Conservation (phyloP, 2,113 vertebrate genomes). For the Pyrgilauda ruficollis region DNA sequence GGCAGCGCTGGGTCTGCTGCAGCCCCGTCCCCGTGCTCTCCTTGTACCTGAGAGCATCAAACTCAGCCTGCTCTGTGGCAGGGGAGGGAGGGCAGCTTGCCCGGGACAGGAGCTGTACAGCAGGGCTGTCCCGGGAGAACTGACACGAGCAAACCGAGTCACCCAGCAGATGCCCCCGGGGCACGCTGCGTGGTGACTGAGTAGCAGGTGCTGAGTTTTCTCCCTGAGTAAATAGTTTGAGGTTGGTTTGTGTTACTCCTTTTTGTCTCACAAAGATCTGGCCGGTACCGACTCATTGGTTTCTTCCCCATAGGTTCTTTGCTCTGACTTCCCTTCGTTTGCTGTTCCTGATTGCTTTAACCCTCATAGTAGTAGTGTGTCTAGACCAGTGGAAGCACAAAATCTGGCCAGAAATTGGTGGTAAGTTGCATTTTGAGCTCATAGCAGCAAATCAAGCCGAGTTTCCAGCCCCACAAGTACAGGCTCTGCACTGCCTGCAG, state of each 20-base stretch:
- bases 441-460: neutral
- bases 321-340: constrained; percentile 88
- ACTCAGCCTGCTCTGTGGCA: neutral
- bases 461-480: neutral
- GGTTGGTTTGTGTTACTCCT: neutral
- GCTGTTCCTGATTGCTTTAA: constrained; percentile 84
- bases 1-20: neutral
- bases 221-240: rapidly evolving
- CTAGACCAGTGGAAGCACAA: constrained; percentile 89
- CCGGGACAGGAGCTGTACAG: neutral
- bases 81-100: neutral
- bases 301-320: constrained; percentile 81
- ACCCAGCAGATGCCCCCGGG: neutral
- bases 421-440: constrained; percentile 65
- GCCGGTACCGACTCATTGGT: rapidly evolving
- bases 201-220: neutral
- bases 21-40: rapidly evolving
- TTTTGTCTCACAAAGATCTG: rapidly evolving
- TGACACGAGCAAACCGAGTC: too few species aligned
- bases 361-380: constrained; percentile 80
- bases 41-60: neutral
- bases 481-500: neutral
- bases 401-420: constrained; percentile 89
- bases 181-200: neutral
- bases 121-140: neutral